Percentiles rank a stretch among this genome's conserved stretches.
These are phyloP conservation scores for Spondyliosoma cantharus DNA, from an alignment of 2,797 vertebrate species.

Conservation along the genomic window DNA sequence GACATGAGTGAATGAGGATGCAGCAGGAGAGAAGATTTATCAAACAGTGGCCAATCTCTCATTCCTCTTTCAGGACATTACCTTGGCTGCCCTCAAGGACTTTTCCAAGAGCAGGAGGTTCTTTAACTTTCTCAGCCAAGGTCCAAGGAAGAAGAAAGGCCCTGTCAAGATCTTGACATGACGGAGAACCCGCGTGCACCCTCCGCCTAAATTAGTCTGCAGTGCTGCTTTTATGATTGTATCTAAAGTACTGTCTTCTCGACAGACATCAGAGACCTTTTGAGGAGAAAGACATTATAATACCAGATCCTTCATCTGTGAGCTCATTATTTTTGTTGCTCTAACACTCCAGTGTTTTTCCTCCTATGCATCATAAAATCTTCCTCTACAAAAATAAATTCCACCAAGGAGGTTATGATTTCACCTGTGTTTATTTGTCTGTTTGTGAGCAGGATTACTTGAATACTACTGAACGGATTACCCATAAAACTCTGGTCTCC, in stretches of 20 bases:
- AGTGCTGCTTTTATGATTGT: slow-evolving; percentile 48
- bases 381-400: not conserved
- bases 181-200: slow-evolving; percentile 39
- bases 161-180: slow-evolving; percentile 47
- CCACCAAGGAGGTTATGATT: too few species aligned
- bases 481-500: too few species aligned
- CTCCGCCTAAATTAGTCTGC: slow-evolving; percentile 49
- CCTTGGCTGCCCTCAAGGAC: slow-evolving; percentile 45
- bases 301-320: slow-evolving; percentile 30
- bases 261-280: slow-evolving; percentile 38
- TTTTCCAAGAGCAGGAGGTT: slow-evolving; percentile 27
- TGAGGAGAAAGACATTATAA: slow-evolving; percentile 42
- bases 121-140: slow-evolving; percentile 40
- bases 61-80: slow-evolving; percentile 47
- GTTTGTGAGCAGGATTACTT: too few species aligned
- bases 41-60: slow-evolving; percentile 26
- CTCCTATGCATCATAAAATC: slow-evolving; percentile 35
- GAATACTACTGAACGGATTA: too few species aligned
- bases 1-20: slow-evolving; percentile 19
- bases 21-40: slow-evolving; percentile 25
- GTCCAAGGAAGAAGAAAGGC: slow-evolving; percentile 46
- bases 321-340: slow-evolving; percentile 57
- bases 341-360: slow-evolving; percentile 13
- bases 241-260: slow-evolving; percentile 44
- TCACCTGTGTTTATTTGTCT: too few species aligned